Conservation (phyloP, 2,113 vertebrate species). For the Cynoglossus semilaevis region DNA sequence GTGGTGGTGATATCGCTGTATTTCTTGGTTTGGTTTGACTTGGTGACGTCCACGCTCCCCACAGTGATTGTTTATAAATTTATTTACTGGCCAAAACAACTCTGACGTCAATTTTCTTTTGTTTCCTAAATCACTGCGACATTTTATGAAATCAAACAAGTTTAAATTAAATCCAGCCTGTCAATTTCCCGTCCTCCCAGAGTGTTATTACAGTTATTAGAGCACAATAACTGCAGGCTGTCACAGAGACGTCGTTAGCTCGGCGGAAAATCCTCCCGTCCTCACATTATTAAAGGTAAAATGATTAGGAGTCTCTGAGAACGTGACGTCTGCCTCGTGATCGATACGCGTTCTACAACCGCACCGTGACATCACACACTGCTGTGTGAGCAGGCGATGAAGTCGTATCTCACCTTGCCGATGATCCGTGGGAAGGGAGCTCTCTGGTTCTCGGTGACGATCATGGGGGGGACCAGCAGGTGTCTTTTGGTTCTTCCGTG, state of each 20-base stretch:
- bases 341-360: too few species aligned
- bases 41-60: too few species aligned
- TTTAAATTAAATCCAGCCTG: not conserved
- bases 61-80: too few species aligned
- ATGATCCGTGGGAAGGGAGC: slow-evolving; percentile 85
- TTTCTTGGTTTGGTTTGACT: too few species aligned
- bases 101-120: not conserved
- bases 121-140: not conserved
- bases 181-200: not conserved
- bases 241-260: not conserved
- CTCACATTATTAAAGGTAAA: too few species aligned
- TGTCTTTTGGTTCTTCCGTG: slow-evolving; percentile 84
- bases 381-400: too few species aligned
- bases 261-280: too few species aligned
- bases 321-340: too few species aligned
- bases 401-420: slow-evolving; percentile 84
- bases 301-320: too few species aligned
- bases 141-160: not conserved
- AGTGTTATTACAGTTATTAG: not conserved
- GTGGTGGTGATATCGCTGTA: too few species aligned
- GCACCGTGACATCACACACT: too few species aligned
- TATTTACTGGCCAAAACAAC: too few species aligned
- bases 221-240: not conserved
- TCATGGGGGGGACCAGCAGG: slow-evolving; percentile 86
- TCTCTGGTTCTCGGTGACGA: slow-evolving; percentile 92